Evolutionary conservation across 2,797 vertebrate species (phyloP), one percentile per base, ranked within the genome.

Genomic region (Heliangelus exortis): DNA sequence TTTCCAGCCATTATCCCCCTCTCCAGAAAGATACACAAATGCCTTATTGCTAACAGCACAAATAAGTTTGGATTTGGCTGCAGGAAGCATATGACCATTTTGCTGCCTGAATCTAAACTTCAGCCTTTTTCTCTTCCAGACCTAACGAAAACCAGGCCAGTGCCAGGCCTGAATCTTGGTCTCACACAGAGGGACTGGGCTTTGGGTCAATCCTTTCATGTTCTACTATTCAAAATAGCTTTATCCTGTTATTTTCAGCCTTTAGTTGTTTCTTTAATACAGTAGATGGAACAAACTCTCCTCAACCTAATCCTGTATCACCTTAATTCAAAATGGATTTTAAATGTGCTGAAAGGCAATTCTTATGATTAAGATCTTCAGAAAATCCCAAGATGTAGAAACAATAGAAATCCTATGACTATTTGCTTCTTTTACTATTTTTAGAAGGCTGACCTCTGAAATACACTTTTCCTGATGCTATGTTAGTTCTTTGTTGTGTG

Each of bases 321-420:
- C 8, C 43, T 72, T 83, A 87, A 87, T 72, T 91, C 14, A 51
- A 68, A 90, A 86, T 55, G 26, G 36, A 78, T 81, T 86, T 86
- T 31, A 87, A 90, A 59, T 54, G 14, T 45, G 43, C 79, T 0
- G 0, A 65, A 92, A 85, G n/a, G 23, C 0, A 0, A 87, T 77
- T 89, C 47, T 72, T 54, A 41, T 22, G 43, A 33, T 54, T 65
- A 59, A 59, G 25, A 80, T 72, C 34, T 63, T 90, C 18, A 73
- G 48, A 82, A 91, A 92, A 94, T 33, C 33, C 25, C 10, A 86
- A 67, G 47, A 89, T 10, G 7, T 31, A 71, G 9, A 41, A 41
- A 41, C 39, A 41, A 41, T 41, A 41, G 39, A 41, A 41, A 41
- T 41, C 39, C 39, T 41, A 57, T 3, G 2, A 63, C 6, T 47